Evolutionary conservation across 2,797 vertebrate species (phyloP).

Genomic region (Molossus molossus): DNA sequence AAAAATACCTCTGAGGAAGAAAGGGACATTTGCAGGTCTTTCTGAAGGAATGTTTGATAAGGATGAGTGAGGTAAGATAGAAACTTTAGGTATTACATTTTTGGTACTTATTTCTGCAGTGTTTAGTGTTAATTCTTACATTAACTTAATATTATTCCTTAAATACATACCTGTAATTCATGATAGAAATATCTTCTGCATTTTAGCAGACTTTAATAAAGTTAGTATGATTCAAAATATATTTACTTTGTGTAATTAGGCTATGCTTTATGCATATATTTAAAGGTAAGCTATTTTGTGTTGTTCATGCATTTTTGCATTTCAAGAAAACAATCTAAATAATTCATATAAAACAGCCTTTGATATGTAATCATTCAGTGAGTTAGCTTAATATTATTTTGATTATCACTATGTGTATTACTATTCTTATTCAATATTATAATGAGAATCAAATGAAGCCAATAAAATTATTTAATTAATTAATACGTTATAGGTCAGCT

Average conservation of each 20-base stretch:
- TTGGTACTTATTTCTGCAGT: conserved; percentile 69
- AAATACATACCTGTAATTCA: not conserved
- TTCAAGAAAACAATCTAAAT: conserved; percentile 6
- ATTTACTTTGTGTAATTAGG: not conserved
- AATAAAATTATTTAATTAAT: conserved; percentile 28
- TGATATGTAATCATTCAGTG: not conserved
- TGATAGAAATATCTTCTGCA: not conserved
- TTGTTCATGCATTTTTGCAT: not conserved
- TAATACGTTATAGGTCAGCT: not conserved
- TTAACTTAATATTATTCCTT: conserved; percentile 27
- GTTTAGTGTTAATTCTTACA: not conserved
- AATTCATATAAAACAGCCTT: not conserved
- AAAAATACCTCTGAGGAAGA: conserved; percentile 76
- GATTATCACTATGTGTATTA: not conserved
- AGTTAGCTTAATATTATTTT: conserved; percentile 19
- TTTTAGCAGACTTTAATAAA: not conserved
- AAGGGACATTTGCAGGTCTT: not conserved
- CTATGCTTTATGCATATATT: not conserved
- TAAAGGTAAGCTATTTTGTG: not conserved
- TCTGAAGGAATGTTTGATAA: conserved; percentile 18
- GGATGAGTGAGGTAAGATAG: not conserved
- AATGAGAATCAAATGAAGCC: not conserved
- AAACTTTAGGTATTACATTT: conserved; percentile 71
- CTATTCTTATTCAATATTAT: conserved; percentile 38
- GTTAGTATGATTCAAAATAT: not conserved